A percentile compares a stretch with the other conserved stretches of the same genome.
phyloP scores from a whole-genome alignment of 2,797 vertebrate genomes.

The Gambusia yucatana region DNA sequence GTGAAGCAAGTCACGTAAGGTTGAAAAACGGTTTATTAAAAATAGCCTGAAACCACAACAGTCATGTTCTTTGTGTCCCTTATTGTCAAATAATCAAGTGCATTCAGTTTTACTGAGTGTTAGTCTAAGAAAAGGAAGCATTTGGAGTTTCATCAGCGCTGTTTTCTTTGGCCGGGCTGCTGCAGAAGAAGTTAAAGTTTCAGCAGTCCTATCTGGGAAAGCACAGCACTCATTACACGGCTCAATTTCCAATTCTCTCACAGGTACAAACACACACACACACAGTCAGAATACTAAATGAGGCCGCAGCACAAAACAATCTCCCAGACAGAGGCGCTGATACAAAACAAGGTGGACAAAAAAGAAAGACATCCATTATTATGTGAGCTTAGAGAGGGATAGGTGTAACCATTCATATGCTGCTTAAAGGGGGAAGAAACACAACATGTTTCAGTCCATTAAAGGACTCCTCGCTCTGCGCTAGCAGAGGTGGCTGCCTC shows the following conservation, averaged over 20 bases:
- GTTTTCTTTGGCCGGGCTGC: slow-evolving; percentile 71
- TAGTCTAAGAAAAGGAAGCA: slow-evolving; percentile 31
- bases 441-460: slow-evolving; percentile 63
- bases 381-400: slow-evolving; percentile 41
- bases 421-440: slow-evolving; percentile 54
- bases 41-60: slow-evolving; percentile 25
- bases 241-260: slow-evolving; percentile 80
- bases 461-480: slow-evolving; percentile 44
- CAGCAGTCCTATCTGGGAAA: slow-evolving; percentile 72
- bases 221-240: slow-evolving; percentile 73
- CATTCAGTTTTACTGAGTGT: slow-evolving; percentile 43
- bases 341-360: slow-evolving; percentile 65
- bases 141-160: slow-evolving; percentile 52
- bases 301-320: slow-evolving; percentile 68
- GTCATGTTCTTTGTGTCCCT: slow-evolving; percentile 45
- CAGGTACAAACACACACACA: slow-evolving; percentile 57
- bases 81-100: slow-evolving; percentile 54
- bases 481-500: slow-evolving; percentile 50
- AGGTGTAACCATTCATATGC: slow-evolving; percentile 55
- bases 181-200: slow-evolving; percentile 66
- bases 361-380: slow-evolving; percentile 51
- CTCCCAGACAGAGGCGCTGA: slow-evolving; percentile 69
- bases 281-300: slow-evolving; percentile 68
- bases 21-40: slow-evolving; percentile 10
- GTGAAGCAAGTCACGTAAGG: neutral